Evolutionary conservation across 1,140 invertebrate species (phyloP).

Genomic region (Pseudobourletiella spinata): DNA sequence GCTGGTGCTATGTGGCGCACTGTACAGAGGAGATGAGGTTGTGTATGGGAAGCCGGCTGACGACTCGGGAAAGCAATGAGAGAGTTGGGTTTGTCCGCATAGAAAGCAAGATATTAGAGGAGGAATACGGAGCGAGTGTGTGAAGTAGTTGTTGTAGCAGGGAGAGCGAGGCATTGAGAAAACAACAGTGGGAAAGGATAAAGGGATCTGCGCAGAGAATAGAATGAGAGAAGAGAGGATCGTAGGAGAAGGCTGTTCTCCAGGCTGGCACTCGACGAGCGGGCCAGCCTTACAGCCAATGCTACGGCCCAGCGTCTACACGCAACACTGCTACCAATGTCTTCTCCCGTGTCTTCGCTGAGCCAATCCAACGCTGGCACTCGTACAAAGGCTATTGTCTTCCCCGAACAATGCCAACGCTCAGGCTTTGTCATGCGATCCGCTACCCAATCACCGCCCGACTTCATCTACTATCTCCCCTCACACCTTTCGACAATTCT

Average conservation of each 20-base stretch:
- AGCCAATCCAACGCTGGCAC: constrained; percentile 6
- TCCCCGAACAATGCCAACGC: not conserved
- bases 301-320: not conserved
- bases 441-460: not conserved
- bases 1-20: no score
- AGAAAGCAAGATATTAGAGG: not conserved
- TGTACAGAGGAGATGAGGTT: not conserved
- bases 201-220: constrained; percentile 23
- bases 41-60: not conserved
- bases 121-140: constrained; percentile 3
- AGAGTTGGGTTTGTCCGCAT: not conserved
- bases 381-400: constrained; percentile 20
- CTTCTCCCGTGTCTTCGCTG: not conserved
- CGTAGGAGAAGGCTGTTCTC: constrained; percentile 8
- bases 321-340: constrained; percentile 16
- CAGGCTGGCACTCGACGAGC: not conserved
- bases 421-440: not conserved
- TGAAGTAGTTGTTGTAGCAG: not conserved
- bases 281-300: not conserved
- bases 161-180: not conserved
- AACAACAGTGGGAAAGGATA: constrained; percentile 15
- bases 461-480: not conserved
- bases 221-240: not conserved
- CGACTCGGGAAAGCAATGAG: not conserved
- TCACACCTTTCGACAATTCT: not conserved